Conservation (phyloP, 2,888 invertebrate genomes). For the Erebia palarica region DNA sequence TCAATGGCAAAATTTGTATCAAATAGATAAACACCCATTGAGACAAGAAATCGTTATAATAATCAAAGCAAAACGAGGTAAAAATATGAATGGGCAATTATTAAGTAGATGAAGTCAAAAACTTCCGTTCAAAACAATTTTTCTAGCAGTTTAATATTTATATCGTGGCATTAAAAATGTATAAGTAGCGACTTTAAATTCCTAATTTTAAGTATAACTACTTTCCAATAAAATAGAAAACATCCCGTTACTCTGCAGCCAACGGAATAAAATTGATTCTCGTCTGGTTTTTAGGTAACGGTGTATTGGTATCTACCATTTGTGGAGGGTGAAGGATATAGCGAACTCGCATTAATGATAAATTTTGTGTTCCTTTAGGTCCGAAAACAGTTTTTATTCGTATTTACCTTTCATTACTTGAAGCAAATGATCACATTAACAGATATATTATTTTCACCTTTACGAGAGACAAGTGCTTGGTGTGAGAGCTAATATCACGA, state of each 20-base stretch:
- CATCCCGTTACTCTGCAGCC: conserved; percentile 27
- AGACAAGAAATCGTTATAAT: too few relatives aligned
- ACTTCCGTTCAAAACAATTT: too few relatives aligned
- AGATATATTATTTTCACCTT: too few relatives aligned
- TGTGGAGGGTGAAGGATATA: conserved; percentile 5
- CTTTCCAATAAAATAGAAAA: conserved; percentile 32
- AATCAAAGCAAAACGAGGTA: too few relatives aligned
- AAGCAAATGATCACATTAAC: background rate
- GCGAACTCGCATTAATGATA: background rate
- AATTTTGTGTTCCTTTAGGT: background rate
- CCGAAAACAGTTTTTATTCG: background rate
- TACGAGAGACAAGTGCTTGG: too few relatives aligned
- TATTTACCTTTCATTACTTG: background rate
- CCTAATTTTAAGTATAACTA: background rate
- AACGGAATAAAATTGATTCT: conserved; percentile 19
- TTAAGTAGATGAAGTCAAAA: too few relatives aligned
- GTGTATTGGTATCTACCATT: conserved; percentile 11
- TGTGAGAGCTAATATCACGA: too few relatives aligned
- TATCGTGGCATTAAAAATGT: background rate
- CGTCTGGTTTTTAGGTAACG: conserved; percentile 30
- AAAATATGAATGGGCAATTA: too few relatives aligned
- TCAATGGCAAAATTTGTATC: too few relatives aligned
- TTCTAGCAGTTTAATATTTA: background rate
- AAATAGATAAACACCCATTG: too few relatives aligned
- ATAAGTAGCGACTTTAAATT: conserved; percentile 2